phyloP scores from a whole-genome alignment of 92 coral and sea anemone species.

The Parazoanthus darwini region DNA sequence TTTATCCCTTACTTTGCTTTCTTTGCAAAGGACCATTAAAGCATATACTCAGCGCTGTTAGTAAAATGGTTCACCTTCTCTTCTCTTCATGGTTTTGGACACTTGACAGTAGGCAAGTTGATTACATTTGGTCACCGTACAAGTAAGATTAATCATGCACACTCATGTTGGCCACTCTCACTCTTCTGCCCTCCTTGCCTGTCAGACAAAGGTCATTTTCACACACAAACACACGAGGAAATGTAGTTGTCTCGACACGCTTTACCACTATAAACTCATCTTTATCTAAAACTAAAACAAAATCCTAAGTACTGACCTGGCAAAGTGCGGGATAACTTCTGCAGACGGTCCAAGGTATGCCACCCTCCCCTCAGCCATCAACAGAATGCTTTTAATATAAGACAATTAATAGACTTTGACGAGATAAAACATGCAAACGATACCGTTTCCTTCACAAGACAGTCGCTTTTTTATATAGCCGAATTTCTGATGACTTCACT shows the following conservation, averaged over 20 bases:
- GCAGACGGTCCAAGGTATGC: slow-evolving; percentile 76
- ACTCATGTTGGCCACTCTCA: background rate
- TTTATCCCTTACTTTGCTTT: no score
- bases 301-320: slow-evolving; percentile 41
- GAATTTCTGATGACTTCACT: no score
- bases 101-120: background rate
- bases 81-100: no score
- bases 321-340: slow-evolving; percentile 69
- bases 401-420: background rate
- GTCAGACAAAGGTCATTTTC: background rate
- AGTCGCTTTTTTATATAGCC: no score
- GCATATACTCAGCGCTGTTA: background rate
- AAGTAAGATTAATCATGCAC: no score
- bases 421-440: no score
- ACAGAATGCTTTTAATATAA: slow-evolving; percentile 49
- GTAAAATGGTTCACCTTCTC: background rate
- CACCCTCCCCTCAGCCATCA: slow-evolving; percentile 76
- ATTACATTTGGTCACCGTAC: background rate
- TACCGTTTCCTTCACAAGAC: no score
- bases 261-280: background rate
- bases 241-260: no score
- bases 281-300: background rate
- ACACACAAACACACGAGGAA: background rate
- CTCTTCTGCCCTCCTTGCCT: background rate
- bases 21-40: background rate